A percentile compares a stretch with the other conserved stretches of the same genome.
These are phyloP conservation scores for Alces alces DNA, from an alignment of 2,113 vertebrate species.

Conservation along the genomic window DNA sequence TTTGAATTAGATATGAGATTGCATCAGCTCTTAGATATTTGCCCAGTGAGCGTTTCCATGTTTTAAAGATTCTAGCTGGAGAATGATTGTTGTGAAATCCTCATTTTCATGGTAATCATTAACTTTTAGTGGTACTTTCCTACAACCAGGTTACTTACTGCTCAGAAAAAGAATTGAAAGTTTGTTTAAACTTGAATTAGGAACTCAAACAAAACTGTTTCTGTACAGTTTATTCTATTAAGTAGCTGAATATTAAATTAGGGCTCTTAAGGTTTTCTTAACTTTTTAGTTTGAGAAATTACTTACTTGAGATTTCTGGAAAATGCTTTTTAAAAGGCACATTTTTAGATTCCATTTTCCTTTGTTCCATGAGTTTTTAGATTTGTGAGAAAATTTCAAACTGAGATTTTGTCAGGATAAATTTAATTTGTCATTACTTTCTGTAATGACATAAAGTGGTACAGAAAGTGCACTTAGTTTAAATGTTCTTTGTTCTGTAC, in stretches of 20 bases:
- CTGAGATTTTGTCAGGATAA: background rate
- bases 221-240: background rate
- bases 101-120: conserved; percentile 44
- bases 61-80: conserved; percentile 6
- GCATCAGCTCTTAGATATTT: background rate
- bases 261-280: background rate
- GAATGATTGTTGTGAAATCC: conserved; percentile 12
- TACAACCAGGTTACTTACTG: conserved; percentile 11
- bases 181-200: conserved; percentile 30
- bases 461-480: background rate
- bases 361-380: conserved; percentile 14
- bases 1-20: background rate
- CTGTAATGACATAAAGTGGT: background rate
- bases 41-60: background rate
- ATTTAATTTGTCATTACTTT: conserved; percentile 31
- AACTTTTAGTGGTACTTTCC: conserved; percentile 31
- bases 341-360: background rate
- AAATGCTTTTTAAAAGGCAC: background rate
- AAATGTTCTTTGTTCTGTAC: background rate
- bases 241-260: conserved; percentile 34
- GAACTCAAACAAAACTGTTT: background rate
- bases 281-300: conserved; percentile 11
- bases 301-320: conserved; percentile 26
- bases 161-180: background rate
- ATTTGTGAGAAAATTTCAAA: conserved; percentile 30